These are phyloP conservation scores for Ormyrus labotus DNA, from an alignment of 2,888 invertebrate species.

Conservation along the genomic window DNA sequence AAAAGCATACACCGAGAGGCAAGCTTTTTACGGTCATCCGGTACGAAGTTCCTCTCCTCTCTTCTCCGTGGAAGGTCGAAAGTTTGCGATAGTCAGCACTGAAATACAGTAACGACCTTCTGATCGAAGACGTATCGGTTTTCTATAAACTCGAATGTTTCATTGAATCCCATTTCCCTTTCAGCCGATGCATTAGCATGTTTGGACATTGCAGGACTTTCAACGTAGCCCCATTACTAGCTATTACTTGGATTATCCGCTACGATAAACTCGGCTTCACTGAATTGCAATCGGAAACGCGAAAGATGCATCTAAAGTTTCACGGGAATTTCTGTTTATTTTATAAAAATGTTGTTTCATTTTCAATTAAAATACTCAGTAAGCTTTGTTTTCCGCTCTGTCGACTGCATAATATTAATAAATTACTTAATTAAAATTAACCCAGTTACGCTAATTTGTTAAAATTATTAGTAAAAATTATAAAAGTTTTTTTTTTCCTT, in stretches of 20 bases:
- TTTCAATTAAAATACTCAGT: not conserved
- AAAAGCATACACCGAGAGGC: slow-evolving; percentile 13
- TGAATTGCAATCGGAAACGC: slow-evolving; percentile 18
- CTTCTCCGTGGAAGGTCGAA: slow-evolving; percentile 25
- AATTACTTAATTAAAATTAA: too few relatives aligned
- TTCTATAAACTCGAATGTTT: slow-evolving; percentile 62
- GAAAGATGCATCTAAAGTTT: slow-evolving; percentile 22
- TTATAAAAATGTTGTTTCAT: not conserved
- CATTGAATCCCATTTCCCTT: slow-evolving; percentile 51
- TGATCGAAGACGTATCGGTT: slow-evolving; percentile 62
- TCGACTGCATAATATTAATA: too few relatives aligned
- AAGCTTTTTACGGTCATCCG: slow-evolving; percentile 45
- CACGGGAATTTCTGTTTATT: slow-evolving; percentile 20
- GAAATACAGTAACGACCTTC: slow-evolving; percentile 61
- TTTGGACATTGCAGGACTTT: slow-evolving; percentile 49
- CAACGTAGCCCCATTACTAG: slow-evolving; percentile 33
- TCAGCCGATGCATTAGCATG: slow-evolving; percentile 52
- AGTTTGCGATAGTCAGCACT: slow-evolving; percentile 42
- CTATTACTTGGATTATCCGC: slow-evolving; percentile 36
- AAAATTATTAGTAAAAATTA: too few relatives aligned
- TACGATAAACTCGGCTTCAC: slow-evolving; percentile 16
- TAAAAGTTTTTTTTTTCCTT: not conserved
- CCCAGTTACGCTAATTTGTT: too few relatives aligned
- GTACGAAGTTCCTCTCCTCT: slow-evolving; percentile 35
- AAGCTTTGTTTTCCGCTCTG: too few relatives aligned